Evolutionary conservation across 1,140 invertebrate genomes (phyloP).

Genomic region (Aphidius ervi): DNA sequence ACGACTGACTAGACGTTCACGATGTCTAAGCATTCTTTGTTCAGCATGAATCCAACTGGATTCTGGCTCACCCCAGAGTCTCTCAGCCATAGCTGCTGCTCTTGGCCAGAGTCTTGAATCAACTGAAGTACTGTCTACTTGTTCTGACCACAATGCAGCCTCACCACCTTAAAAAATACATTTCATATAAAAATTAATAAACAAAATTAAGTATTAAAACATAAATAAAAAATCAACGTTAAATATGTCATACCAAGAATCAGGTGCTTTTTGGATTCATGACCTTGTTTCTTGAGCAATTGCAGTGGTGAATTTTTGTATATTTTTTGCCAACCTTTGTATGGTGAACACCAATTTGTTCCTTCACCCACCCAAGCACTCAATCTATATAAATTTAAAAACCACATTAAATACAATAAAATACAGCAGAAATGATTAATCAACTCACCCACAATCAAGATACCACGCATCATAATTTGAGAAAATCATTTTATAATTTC

Average conservation of each 20-base stretch:
- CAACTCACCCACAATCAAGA: slow-evolving; percentile 72
- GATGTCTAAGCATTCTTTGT: slow-evolving; percentile 63
- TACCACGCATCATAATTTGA: slow-evolving; percentile 83
- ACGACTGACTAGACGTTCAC: slow-evolving; percentile 64
- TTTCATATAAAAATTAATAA: slow-evolving; percentile 7
- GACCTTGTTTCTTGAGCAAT: slow-evolving; percentile 48
- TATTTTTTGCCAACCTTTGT: slow-evolving; percentile 83
- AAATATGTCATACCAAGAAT: slow-evolving; percentile 51
- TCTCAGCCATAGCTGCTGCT: slow-evolving; percentile 73
- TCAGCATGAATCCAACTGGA: slow-evolving; percentile 62
- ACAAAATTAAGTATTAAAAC: slow-evolving; percentile 14
- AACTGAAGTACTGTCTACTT: slow-evolving; percentile 62
- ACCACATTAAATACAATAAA: slow-evolving; percentile 20
- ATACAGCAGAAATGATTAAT: slow-evolving; percentile 2
- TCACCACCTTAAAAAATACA: slow-evolving; percentile 59
- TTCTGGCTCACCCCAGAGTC: slow-evolving; percentile 69
- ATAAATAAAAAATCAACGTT: background rate
- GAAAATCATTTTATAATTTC: slow-evolving; percentile 71
- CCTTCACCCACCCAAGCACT: slow-evolving; percentile 60
- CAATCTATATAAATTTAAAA: slow-evolving; percentile 41
- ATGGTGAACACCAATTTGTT: slow-evolving; percentile 83
- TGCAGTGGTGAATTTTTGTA: slow-evolving; percentile 69
- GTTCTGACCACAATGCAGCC: slow-evolving; percentile 78
- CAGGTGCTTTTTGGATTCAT: slow-evolving; percentile 51
- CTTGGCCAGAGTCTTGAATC: slow-evolving; percentile 75